Percentiles rank a stretch among this genome's conserved stretches.
phyloP scores from a whole-genome alignment of 2,113 vertebrate genomes.

The Callipepla californica region DNA sequence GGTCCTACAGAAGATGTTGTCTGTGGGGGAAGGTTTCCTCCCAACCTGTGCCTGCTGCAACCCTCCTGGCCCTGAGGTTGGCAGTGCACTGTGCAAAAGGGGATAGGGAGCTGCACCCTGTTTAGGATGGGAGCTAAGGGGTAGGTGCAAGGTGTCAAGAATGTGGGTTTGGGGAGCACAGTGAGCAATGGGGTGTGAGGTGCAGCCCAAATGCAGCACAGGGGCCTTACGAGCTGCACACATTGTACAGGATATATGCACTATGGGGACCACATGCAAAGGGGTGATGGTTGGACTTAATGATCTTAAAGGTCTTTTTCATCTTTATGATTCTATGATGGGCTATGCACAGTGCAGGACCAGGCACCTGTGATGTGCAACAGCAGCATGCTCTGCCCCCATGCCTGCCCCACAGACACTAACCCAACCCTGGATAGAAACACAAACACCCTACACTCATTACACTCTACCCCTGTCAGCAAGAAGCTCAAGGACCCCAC shows the following conservation, averaged over 20 bases:
- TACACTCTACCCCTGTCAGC: accelerated
- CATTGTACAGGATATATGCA: not conserved
- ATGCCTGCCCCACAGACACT: accelerated
- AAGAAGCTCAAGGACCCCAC: accelerated
- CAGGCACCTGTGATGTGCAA: accelerated
- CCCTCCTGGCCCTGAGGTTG: not conserved
- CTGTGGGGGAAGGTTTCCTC: not conserved
- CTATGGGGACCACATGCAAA: accelerated
- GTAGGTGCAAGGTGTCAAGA: not conserved
- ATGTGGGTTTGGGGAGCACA: not conserved
- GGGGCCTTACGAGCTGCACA: not conserved
- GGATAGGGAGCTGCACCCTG: not conserved
- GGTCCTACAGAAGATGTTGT: not conserved
- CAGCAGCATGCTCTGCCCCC: not conserved
- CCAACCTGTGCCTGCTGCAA: not conserved
- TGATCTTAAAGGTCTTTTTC: not conserved
- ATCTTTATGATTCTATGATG: not conserved
- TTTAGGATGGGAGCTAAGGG: not conserved
- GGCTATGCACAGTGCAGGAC: not conserved
- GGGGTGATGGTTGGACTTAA: not conserved
- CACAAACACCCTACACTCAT: not conserved
- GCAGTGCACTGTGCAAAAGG: not conserved
- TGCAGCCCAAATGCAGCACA: not conserved
- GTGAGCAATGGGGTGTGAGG: accelerated
- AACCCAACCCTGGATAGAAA: not conserved